These are phyloP conservation scores for Montifringilla adamsi DNA, from an alignment of 2,113 vertebrate species.

Conservation along the genomic window DNA sequence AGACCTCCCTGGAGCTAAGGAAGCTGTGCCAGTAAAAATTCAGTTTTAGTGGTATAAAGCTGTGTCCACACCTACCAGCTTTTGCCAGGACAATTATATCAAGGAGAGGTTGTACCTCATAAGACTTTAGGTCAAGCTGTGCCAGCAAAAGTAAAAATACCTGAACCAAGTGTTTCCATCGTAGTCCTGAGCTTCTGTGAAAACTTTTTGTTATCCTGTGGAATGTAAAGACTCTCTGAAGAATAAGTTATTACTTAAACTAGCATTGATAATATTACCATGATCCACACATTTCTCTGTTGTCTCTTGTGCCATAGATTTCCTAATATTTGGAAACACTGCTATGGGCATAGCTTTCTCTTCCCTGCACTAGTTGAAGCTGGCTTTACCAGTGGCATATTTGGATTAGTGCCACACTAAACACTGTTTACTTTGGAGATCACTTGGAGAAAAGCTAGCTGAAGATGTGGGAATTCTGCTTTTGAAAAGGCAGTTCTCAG, in stretches of 20 bases:
- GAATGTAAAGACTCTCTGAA: background rate
- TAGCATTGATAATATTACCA: background rate
- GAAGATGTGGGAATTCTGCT: constrained; percentile 62
- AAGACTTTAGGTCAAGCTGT: background rate
- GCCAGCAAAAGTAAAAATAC: background rate
- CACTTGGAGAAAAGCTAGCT: constrained; percentile 45
- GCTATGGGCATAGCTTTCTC: background rate
- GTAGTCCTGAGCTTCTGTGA: background rate
- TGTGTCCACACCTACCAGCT: background rate
- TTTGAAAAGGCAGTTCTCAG: constrained; percentile 62
- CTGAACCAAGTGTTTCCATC: background rate
- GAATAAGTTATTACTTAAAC: background rate
- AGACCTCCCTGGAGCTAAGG: constrained; percentile 56
- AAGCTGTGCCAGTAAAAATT: constrained; percentile 46
- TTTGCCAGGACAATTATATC: constrained; percentile 36
- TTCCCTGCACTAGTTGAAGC: constrained; percentile 25
- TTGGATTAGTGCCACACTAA: constrained; percentile 67
- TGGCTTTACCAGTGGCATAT: constrained; percentile 59
- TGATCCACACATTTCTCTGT: background rate
- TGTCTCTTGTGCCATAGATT: background rate
- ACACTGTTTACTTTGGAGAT: constrained; percentile 67
- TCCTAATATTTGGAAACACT: background rate
- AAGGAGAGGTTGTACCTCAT: background rate
- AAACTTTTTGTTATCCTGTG: background rate
- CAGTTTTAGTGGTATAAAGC: background rate